Base-by-base conservation (phyloP, 1,140 invertebrate species). In the Dicyema japonicum region DNA sequence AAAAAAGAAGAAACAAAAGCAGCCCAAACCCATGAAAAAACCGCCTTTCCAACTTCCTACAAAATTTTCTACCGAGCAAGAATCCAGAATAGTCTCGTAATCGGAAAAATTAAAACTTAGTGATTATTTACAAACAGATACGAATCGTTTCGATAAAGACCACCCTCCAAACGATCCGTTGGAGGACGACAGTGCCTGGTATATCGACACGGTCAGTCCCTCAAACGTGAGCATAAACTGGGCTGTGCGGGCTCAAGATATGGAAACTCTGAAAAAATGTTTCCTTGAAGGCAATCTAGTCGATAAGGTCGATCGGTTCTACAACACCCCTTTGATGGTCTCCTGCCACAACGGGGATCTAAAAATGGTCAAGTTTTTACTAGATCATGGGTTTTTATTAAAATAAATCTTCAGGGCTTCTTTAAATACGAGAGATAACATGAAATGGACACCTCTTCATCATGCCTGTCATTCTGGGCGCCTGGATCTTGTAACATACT, bases 361-460 rank as follows among this genome's bases (percentile, higher is more conserved):
- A 11, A 36, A 43, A 9, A 41, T 48, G 31, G 45, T 41, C 29
- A 42, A 41, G 31, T 48, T 43, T 33, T 36, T 54, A 2, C 19
- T 54, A 2, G 40, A 46, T 25, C 41, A 40, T 29, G 44, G 46
- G 48, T 50, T n/a, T n/a, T n/a, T 26, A 7, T 26, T 3, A 15
- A 14, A 15, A 9, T 14, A 7, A 7, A 29, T 29, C 34, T 36
- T 11, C 37, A 51, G 47, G 18, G 50, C 50, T 11, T 30, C 35
- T 29, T 36, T 51, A 4, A 47, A 49, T 37, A 36, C 43, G 7
- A 33, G 37, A 24, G 50, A 54, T 30, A 52, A 54, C 33, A 51
- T 54, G 34, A 46, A 49, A 29, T 54, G 50, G 50, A 49, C 49
- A 22, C 46, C 50, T 5, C 29, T 54, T 14, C 50, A 54, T 31